Evolutionary conservation across 2,113 vertebrate genomes (phyloP), one percentile per base, ranked within the genome.

Genomic region (Hemiprocne comata): DNA sequence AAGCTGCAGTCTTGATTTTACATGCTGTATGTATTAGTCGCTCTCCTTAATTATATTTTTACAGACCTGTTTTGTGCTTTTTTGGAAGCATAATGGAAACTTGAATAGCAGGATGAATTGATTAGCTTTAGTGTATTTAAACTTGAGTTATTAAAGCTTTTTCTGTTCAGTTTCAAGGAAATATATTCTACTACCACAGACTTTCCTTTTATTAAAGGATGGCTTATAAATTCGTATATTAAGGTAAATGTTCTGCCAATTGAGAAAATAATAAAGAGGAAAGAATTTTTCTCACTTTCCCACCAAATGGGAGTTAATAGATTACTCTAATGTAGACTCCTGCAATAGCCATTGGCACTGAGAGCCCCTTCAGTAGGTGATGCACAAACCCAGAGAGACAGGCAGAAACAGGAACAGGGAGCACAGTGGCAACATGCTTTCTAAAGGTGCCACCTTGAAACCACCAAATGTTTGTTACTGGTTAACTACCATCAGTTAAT

Each of bases 61-160:
- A 94, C 89, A 90, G 91, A 80, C 91, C 94, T 96, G 89, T 93
- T 94, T 92, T 96, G 81, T 96, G 78, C 94, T 97, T 95, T 93
- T 94, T 92, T 89, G 85, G 78, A 93, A 96, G 80, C 90, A 77
- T 95, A 97, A 92, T 95, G 96, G 96, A 97, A 97, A 96, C 91
- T 70, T 92, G 94, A 97, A 97, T 77, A 48, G 88, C 81, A 94
- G 95, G 93, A 97, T 96, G 91, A 97, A 96, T 95, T 96, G 96
- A 97, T 98, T 96, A 94, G 87, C 88, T 82, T 94, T 97, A 90
- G 94, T 84, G 57, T 95, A 79, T 97, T 97, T 96, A 94, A 97
- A 91, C 64, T 92, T 93, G 80, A 94, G 71, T 97, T 97, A 94
- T 90, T 97, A 90, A 91, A 94, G 76, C 51, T 46, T 89, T 80